Conservation (phyloP, 1,140 invertebrate genomes). For the Nasonia vitripennis region DNA sequence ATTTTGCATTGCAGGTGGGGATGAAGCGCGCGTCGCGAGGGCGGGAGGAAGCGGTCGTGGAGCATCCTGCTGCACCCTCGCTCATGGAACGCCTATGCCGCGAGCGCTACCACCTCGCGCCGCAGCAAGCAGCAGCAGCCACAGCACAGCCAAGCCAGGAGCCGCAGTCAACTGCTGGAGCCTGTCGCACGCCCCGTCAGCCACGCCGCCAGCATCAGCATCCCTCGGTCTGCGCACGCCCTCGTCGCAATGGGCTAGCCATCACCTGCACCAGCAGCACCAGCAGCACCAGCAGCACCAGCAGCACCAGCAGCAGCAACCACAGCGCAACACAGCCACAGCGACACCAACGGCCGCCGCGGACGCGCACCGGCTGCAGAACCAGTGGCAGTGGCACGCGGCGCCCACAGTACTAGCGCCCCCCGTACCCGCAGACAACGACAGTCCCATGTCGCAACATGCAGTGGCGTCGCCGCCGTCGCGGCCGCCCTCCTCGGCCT, state of each 20-base stretch:
- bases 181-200: conserved; percentile 15
- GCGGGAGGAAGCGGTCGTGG: conserved; percentile 74
- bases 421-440: conserved; percentile 44
- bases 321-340: background rate
- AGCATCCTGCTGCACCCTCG: conserved; percentile 72
- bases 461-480: conserved; percentile 67
- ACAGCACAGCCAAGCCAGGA: conserved; percentile 21
- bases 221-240: conserved; percentile 4
- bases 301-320: conserved; percentile 7
- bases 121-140: conserved; percentile 52
- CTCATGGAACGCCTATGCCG: conserved; percentile 79
- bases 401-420: conserved; percentile 50
- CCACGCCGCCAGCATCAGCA: conserved; percentile 26
- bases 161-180: conserved; percentile 47
- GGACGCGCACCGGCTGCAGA: conserved; percentile 46
- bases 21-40: conserved; percentile 74
- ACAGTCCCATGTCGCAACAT: conserved; percentile 68
- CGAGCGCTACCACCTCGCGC: conserved; percentile 74
- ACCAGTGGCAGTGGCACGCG: conserved; percentile 45
- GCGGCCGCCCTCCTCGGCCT: conserved; percentile 70
- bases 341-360: conserved; percentile 29
- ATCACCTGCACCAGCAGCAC: conserved; percentile 30
- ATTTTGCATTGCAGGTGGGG: conserved; percentile 67
- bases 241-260: conserved; percentile 45
- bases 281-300: conserved; percentile 11